Evolutionary conservation across 1,140 invertebrate genomes (phyloP).

Genomic region (Plutomurus gul): DNA sequence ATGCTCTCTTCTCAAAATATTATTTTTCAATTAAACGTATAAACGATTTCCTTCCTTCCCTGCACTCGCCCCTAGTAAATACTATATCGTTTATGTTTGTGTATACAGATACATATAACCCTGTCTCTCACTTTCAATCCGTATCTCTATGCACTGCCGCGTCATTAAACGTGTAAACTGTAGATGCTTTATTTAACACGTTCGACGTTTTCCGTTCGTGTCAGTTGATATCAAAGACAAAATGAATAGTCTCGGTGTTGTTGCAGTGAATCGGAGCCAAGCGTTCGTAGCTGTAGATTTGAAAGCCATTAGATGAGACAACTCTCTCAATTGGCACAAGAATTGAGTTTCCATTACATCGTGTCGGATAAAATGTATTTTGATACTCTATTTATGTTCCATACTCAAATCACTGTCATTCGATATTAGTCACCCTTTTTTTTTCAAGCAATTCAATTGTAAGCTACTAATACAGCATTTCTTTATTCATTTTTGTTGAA

Average conservation of each 20-base stretch:
- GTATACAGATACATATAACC: not conserved
- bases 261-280: not conserved
- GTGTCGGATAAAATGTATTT: not conserved
- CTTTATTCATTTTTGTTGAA: not conserved
- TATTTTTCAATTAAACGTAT: conserved; percentile 44
- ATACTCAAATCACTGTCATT: not conserved
- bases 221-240: not conserved
- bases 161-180: not conserved
- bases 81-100: not conserved
- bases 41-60: not conserved
- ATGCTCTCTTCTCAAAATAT: conserved; percentile 41
- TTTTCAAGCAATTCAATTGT: not conserved
- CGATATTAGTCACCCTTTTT: not conserved
- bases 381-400: conserved; percentile 7
- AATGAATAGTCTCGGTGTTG: not conserved
- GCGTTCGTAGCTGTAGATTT: not conserved
- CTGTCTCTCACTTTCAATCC: not conserved
- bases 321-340: not conserved
- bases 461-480: not conserved
- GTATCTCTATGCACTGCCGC: not conserved
- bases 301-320: conserved; percentile 4
- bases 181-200: no score
- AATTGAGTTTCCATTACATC: not conserved
- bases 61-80: no score
- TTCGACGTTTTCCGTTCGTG: no score